Evolutionary conservation across 2,888 invertebrate genomes (phyloP).

Genomic region (Bombyx huttoni): DNA sequence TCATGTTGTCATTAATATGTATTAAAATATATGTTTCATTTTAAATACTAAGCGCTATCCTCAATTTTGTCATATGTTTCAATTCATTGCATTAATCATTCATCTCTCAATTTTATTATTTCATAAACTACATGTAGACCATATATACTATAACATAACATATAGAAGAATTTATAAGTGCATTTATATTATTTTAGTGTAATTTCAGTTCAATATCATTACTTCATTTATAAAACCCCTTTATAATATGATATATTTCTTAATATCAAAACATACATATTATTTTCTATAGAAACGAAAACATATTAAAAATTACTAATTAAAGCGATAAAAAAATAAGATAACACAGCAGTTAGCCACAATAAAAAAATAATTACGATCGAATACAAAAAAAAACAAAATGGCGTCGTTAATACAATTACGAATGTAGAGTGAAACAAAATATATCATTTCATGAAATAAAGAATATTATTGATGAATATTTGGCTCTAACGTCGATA

Average conservation of each 20-base stretch:
- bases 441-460: slow-evolving; percentile 39
- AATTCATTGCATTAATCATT: no score
- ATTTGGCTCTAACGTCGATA: slow-evolving; percentile 52
- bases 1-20: background rate
- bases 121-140: no score
- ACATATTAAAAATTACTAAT: background rate
- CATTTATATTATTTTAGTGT: no score
- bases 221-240: no score
- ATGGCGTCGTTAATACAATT: slow-evolving; percentile 19
- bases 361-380: background rate
- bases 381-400: slow-evolving; percentile 6
- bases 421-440: slow-evolving; percentile 34
- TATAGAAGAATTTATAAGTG: no score
- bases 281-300: background rate
- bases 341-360: background rate
- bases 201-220: no score
- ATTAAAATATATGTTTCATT: no score
- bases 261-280: background rate
- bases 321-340: background rate
- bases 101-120: no score
- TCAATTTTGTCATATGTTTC: no score
- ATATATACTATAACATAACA: no score
- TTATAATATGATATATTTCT: background rate
- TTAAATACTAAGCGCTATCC: no score
- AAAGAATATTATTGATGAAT: slow-evolving; percentile 47